Conservation (phyloP, 1,140 invertebrate genomes). For the Hylyphantes graminicola region DNA sequence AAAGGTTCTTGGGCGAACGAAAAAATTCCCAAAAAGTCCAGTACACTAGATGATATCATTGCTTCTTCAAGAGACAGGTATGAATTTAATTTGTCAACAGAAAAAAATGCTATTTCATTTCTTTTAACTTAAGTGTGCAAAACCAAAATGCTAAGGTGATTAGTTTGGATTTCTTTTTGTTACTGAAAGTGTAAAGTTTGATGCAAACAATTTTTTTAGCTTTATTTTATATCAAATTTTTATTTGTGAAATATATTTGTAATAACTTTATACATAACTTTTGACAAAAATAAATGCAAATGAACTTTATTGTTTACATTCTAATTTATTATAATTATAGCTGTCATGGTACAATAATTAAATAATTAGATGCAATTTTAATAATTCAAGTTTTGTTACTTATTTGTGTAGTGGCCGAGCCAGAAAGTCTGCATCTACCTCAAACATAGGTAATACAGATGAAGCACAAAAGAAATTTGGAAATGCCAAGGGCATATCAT, state of each 20-base stretch:
- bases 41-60: too few relatives aligned
- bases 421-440: slow-evolving; percentile 44
- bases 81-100: too few relatives aligned
- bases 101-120: too few relatives aligned
- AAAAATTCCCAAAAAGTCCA: background rate
- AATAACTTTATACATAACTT: background rate
- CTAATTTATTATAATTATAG: too few relatives aligned
- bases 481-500: slow-evolving; percentile 96
- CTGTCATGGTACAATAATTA: too few relatives aligned
- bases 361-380: background rate
- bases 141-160: too few relatives aligned
- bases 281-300: background rate
- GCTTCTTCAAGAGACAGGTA: too few relatives aligned
- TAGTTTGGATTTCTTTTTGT: too few relatives aligned
- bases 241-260: background rate
- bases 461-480: slow-evolving; percentile 95
- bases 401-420: slow-evolving; percentile 12
- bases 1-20: slow-evolving; percentile 52
- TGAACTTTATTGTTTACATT: background rate
- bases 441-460: slow-evolving; percentile 65
- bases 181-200: too few relatives aligned
- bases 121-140: too few relatives aligned
- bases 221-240: background rate
- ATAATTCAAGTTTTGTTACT: too few relatives aligned
- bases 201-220: too few relatives aligned